Evolutionary conservation across 2,113 vertebrate species (phyloP).

Genomic region (Siniperca knerii): DNA sequence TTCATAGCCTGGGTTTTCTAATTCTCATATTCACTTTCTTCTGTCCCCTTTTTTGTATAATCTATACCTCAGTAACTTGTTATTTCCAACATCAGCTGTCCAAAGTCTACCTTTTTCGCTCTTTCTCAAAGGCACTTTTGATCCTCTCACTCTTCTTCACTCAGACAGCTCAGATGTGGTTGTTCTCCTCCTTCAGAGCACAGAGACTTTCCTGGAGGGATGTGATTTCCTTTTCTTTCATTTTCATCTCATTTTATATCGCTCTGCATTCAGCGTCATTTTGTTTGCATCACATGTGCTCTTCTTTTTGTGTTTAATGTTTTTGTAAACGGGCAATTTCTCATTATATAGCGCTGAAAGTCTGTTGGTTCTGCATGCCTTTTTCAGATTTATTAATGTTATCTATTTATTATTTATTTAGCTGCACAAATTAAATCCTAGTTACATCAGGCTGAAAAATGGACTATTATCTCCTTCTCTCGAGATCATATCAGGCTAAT

Average conservation of each 20-base stretch:
- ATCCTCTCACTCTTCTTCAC: constrained; percentile 32
- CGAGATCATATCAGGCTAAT: constrained; percentile 12
- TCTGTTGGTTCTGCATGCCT: neutral
- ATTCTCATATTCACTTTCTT: constrained; percentile 12
- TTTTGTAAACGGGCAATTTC: neutral
- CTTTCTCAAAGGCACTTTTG: constrained; percentile 20
- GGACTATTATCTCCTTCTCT: neutral
- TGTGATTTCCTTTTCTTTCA: constrained; percentile 9
- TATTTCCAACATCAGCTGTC: constrained; percentile 10
- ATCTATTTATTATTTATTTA: constrained; percentile 17
- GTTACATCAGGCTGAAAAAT: neutral
- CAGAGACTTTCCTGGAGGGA: constrained; percentile 11
- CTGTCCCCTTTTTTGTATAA: neutral
- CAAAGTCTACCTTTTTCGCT: constrained; percentile 10
- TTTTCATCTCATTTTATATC: constrained; percentile 8
- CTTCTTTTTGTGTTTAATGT: neutral
- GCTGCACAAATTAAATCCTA: constrained; percentile 20
- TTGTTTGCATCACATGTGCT: neutral
- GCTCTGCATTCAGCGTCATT: neutral
- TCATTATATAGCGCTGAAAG: neutral
- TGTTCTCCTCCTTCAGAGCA: constrained; percentile 11
- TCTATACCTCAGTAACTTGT: constrained; percentile 16
- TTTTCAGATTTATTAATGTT: constrained; percentile 5
- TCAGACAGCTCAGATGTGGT: constrained; percentile 25
- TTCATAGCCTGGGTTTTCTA: neutral